A percentile compares a stretch with the other conserved stretches of the same genome.
Evolutionary conservation across 2,888 invertebrate species (phyloP).

Genomic region (Spilosoma lubricipeda): DNA sequence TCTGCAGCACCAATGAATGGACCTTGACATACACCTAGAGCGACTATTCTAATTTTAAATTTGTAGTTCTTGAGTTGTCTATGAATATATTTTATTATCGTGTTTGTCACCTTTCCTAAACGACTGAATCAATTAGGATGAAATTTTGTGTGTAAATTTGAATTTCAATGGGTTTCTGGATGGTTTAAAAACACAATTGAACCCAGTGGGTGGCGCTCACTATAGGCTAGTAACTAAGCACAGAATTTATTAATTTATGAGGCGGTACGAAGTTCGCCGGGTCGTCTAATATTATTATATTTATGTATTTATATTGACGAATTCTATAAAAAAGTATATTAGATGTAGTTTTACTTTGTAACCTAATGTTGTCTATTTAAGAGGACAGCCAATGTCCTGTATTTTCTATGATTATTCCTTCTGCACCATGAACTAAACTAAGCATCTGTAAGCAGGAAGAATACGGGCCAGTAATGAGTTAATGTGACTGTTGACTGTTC

Average conservation of each 20-base stretch:
- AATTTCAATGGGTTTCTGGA: too few relatives aligned
- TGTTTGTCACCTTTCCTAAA: too few relatives aligned
- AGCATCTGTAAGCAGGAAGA: not conserved
- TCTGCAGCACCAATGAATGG: not conserved
- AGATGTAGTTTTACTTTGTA: not conserved
- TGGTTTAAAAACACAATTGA: too few relatives aligned
- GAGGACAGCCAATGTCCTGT: not conserved
- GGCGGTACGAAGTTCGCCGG: too few relatives aligned
- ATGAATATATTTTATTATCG: not conserved
- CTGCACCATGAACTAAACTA: not conserved
- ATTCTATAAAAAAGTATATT: not conserved
- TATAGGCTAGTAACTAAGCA: too few relatives aligned
- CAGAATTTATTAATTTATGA: too few relatives aligned
- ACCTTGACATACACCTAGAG: slow-evolving; percentile 1
- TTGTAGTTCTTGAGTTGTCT: not conserved
- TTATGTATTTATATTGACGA: not conserved
- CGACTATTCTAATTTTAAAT: not conserved
- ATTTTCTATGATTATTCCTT: not conserved
- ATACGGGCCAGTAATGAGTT: not conserved
- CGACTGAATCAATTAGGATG: too few relatives aligned
- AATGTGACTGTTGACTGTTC: not conserved
- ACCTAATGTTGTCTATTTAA: not conserved
- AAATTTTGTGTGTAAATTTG: too few relatives aligned
- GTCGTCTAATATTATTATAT: too few relatives aligned
- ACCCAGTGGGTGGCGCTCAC: too few relatives aligned